phyloP scores from a whole-genome alignment of 2,888 invertebrate genomes.

The Globia sparganii region DNA sequence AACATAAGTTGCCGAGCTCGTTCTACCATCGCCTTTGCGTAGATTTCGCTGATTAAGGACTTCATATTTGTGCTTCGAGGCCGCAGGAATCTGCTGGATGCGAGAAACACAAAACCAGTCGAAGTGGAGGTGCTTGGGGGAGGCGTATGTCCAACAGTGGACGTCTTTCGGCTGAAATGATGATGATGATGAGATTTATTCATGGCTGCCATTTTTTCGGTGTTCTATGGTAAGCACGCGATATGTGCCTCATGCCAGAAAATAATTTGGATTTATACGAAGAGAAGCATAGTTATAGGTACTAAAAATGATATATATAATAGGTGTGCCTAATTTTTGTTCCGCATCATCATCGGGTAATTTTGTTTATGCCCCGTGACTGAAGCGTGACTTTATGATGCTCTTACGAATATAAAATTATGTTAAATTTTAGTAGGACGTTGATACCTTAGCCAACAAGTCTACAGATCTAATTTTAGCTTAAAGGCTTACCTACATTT shows the following conservation, averaged over 20 bases:
- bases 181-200: not conserved
- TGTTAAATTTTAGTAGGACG: conserved; percentile 8
- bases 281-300: not conserved
- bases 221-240: conserved; percentile 16
- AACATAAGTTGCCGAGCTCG: not conserved
- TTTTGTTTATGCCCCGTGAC: conserved; percentile 32
- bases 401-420: conserved; percentile 13
- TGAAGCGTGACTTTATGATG: conserved; percentile 21
- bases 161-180: too few relatives aligned
- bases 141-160: not conserved
- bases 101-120: too few relatives aligned
- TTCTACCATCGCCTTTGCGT: not conserved
- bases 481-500: not conserved
- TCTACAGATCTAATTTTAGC: not conserved
- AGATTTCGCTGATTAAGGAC: not conserved
- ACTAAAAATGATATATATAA: conserved; percentile 4
- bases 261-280: not conserved
- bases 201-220: not conserved
- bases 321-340: conserved; percentile 15
- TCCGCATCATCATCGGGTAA: conserved; percentile 20
- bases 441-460: conserved; percentile 8
- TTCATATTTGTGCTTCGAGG: not conserved
- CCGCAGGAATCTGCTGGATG: not conserved
- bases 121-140: not conserved
- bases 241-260: conserved; percentile 11